phyloP scores from a whole-genome alignment of 2,113 vertebrate genomes.

The Lagopus leucura region DNA sequence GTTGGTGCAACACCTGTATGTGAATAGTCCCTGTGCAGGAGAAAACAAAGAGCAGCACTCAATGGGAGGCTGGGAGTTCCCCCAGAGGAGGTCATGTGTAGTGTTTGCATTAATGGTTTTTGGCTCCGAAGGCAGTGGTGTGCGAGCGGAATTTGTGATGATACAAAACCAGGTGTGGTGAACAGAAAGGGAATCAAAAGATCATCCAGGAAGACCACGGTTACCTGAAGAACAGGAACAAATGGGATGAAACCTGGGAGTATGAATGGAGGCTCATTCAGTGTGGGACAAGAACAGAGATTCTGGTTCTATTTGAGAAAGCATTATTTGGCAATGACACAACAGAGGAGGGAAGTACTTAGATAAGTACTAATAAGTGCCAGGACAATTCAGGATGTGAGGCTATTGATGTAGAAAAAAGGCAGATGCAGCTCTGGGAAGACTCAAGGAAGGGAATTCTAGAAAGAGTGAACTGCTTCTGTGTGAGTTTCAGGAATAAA shows the following conservation, averaged over 20 bases:
- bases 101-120: conserved; percentile 58
- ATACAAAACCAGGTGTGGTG: conserved; percentile 62
- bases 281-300: not conserved
- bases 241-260: conserved; percentile 19
- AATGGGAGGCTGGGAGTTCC: conserved; percentile 56
- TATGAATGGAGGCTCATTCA: conserved; percentile 16
- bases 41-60: conserved; percentile 25
- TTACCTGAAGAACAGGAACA: not conserved
- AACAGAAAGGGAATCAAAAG: conserved; percentile 49
- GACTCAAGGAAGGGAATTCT: not conserved
- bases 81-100: not conserved
- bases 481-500: not conserved
- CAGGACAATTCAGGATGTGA: not conserved
- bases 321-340: not conserved
- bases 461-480: not conserved
- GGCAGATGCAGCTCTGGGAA: not conserved
- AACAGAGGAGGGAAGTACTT: not conserved
- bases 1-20: conserved; percentile 44
- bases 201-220: conserved; percentile 27
- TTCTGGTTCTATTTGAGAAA: not conserved
- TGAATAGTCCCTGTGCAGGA: conserved; percentile 20
- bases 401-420: not conserved
- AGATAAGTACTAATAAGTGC: not conserved
- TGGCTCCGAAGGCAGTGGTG: conserved; percentile 42
- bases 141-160: conserved; percentile 54